Base-by-base conservation (phyloP, 2,888 invertebrate species). In the Carcina quercana region DNA sequence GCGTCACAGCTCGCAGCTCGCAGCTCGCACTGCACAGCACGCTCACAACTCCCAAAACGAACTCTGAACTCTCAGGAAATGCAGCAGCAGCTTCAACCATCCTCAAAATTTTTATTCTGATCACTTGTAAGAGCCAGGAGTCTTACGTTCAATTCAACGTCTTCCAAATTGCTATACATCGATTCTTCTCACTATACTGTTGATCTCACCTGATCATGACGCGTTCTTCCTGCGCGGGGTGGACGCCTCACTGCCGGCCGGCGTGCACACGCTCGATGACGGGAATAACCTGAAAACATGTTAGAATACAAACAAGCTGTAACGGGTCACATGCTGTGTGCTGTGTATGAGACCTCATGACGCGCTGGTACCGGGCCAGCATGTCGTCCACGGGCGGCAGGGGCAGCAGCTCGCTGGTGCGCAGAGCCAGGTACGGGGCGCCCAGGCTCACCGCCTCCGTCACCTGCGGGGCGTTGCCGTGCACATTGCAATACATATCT, bases 391-490 rank as follows among this genome's bases (percentile, higher is more conserved):
- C 60, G 1, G 22, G 20, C 2, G 11, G 10, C 2, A 83, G 80
- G 8, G 75, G 63, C 21, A 86, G 41, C 0, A 40, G 45, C 6
- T 85, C 82, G 36, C 69, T 63, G 17, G 86, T 70, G 36, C 73
- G 74, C 35, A 89, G 54, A 0, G 87, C 86, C 25, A 88, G 60
- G 57, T 87, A 87, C 0, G 89, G 88, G 0, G 88, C 88, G 0
- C 88, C 86, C 25, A 76, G 66, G 3, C 67, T 70, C 2, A 88
- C 86, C 10, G 85, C 76, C 11, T 67, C 56, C n/a, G 61, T 51
- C 82, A 87, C 86, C 86, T 88, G 51, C 6, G 54, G 8, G 6
- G 21, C n/a, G n/a, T 3, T 10, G 5, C n/a, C 5, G 5, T 2
- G 22, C 5, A 2, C 2, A 11, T 2, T 10, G 22, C 10, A 11